These are phyloP conservation scores for Botia kubotai DNA, from an alignment of 2,797 vertebrate species.

Conservation along the genomic window DNA sequence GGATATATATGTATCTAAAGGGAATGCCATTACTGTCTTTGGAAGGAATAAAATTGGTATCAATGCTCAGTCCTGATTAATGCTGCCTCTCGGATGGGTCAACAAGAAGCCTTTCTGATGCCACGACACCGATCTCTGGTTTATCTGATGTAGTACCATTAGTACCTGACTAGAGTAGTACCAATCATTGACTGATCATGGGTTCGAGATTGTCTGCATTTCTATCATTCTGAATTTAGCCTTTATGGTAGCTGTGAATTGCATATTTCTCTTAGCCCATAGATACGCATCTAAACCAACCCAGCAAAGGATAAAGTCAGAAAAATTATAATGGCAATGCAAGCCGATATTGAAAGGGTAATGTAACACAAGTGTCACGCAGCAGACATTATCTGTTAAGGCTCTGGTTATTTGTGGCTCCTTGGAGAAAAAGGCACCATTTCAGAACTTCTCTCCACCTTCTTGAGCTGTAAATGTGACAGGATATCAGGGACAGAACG, in stretches of 20 bases:
- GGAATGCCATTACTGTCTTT: slow-evolving; percentile 55
- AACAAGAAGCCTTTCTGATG: slow-evolving; percentile 16
- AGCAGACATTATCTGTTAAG: slow-evolving; percentile 39
- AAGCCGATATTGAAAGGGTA: slow-evolving; percentile 29
- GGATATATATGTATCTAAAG: slow-evolving; percentile 43
- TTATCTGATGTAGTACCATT: slow-evolving; percentile 20
- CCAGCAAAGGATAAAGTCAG: background rate
- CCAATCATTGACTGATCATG: background rate
- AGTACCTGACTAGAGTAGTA: background rate
- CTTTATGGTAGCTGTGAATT: background rate
- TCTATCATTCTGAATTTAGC: background rate
- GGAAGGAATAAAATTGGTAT: slow-evolving; percentile 41
- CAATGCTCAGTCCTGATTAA: slow-evolving; percentile 26
- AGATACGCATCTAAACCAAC: slow-evolving; percentile 22
- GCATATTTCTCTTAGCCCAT: background rate
- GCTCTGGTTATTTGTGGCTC: slow-evolving; percentile 39
- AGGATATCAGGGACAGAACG: background rate
- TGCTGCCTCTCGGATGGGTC: background rate
- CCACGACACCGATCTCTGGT: background rate
- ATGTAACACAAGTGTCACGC: slow-evolving; percentile 38
- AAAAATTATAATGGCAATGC: slow-evolving; percentile 33
- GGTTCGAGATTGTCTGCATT: background rate
- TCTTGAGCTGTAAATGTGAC: slow-evolving; percentile 21
- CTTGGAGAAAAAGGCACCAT: slow-evolving; percentile 43
- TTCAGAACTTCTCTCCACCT: slow-evolving; percentile 21